These are phyloP conservation scores for Valencia hispanica DNA, from an alignment of 2,797 vertebrate species.

Conservation along the genomic window DNA sequence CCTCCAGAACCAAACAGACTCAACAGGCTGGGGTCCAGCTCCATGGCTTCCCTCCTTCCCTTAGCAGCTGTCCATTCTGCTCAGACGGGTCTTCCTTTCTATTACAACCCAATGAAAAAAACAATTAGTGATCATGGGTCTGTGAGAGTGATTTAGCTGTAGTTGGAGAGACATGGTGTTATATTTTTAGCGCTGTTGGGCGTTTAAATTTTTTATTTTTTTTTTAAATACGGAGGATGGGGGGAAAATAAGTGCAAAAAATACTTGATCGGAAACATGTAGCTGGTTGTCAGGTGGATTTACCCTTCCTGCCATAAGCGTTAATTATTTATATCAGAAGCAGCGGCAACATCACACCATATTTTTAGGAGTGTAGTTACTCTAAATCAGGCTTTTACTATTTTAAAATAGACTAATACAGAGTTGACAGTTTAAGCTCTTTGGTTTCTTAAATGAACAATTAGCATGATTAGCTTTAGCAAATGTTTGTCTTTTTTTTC, in stretches of 20 bases:
- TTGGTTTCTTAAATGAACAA: not conserved
- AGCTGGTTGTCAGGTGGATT: no score
- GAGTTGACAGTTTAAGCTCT: not conserved
- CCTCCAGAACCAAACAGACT: slow-evolving; percentile 65
- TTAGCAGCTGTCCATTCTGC: slow-evolving; percentile 53
- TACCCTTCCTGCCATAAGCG: not conserved
- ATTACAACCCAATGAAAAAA: slow-evolving; percentile 20
- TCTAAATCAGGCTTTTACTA: not conserved
- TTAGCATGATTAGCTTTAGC: not conserved
- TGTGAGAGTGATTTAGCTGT: slow-evolving; percentile 19
- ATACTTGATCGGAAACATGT: not conserved
- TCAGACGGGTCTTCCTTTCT: slow-evolving; percentile 42
- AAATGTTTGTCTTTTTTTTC: not conserved
- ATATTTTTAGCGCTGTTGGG: slow-evolving; percentile 5
- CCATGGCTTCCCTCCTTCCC: slow-evolving; percentile 48
- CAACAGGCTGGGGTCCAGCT: slow-evolving; percentile 57
- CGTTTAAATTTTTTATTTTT: not conserved
- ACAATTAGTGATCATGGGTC: slow-evolving; percentile 22
- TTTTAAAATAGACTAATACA: not conserved
- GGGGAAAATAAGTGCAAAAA: not conserved
- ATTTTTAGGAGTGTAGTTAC: not conserved
- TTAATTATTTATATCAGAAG: not conserved
- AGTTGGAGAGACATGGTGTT: slow-evolving; percentile 17
- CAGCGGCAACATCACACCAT: not conserved
- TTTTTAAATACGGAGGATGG: not conserved